phyloP scores from a whole-genome alignment of 2,797 vertebrate species.

The Apogon hyalosoma region DNA sequence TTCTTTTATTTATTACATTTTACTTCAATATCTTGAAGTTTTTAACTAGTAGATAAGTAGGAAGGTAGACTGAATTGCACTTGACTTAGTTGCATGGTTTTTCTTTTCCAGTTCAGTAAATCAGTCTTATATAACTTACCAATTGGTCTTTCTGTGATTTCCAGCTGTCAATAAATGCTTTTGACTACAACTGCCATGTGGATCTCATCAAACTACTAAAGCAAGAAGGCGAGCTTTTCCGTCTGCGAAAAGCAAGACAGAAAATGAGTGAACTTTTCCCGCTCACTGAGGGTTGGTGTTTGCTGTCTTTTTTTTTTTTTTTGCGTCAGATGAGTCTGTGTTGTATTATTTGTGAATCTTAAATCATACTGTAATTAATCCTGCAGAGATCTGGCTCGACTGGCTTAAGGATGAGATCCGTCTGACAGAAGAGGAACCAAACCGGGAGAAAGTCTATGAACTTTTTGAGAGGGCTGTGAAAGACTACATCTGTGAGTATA shows the following conservation, averaged over 20 bases:
- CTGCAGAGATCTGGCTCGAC: slow-evolving; percentile 95
- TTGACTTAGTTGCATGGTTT: no score
- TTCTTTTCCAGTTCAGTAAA: neutral
- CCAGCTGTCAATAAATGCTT: slow-evolving; percentile 94
- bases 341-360: slow-evolving; percentile 3
- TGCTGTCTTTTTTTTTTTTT: neutral
- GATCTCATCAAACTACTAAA: slow-evolving; percentile 95
- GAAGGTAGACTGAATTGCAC: no score
- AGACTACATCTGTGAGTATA: slow-evolving; percentile 95
- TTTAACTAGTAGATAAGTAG: no score
- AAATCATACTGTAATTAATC: slow-evolving; percentile 25
- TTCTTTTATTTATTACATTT: no score
- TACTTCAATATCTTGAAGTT: no score
- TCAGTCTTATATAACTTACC: neutral
- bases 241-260: slow-evolving; percentile 91
- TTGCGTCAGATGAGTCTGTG: neutral
- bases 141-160: slow-evolving; percentile 2
- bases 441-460: slow-evolving; percentile 91
- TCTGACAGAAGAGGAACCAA: slow-evolving; percentile 86
- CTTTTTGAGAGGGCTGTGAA: slow-evolving; percentile 93
- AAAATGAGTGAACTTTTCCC: slow-evolving; percentile 99
- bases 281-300: slow-evolving; percentile 92
- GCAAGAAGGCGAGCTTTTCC: slow-evolving; percentile 91
- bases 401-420: slow-evolving; percentile 98
- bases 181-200: slow-evolving; percentile 97